Conservation (phyloP, 1,140 invertebrate genomes). For the Trichonephila clavata region DNA sequence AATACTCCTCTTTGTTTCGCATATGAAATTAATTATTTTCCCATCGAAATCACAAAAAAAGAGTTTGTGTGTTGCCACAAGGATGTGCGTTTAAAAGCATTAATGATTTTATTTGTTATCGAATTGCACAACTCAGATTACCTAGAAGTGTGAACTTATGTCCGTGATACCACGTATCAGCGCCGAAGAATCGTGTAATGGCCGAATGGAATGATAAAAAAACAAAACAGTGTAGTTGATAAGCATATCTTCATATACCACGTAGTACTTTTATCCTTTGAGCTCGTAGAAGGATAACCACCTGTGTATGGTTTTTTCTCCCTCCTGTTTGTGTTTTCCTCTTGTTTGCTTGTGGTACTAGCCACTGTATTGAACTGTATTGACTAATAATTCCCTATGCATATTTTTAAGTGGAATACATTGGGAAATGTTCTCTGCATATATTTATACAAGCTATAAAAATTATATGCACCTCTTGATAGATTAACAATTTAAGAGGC, state of each 20-base stretch:
- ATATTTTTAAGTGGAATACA: no score
- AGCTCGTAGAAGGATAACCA: neutral
- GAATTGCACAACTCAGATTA: neutral
- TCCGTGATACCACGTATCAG: neutral
- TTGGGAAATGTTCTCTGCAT: no score
- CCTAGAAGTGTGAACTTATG: neutral
- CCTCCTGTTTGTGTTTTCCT: neutral
- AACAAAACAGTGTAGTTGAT: slow-evolving; percentile 2
- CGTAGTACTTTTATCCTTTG: neutral
- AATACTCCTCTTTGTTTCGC: neutral
- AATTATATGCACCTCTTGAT: no score
- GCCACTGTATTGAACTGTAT: neutral
- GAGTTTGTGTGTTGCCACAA: neutral
- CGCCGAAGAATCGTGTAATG: neutral
- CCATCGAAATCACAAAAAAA: neutral
- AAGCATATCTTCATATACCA: slow-evolving; percentile 6
- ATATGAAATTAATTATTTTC: neutral
- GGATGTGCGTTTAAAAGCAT: neutral
- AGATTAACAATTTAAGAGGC: no score
- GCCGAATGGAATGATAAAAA: neutral
- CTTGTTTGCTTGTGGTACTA: no score
- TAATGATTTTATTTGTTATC: slow-evolving; percentile 8
- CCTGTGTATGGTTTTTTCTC: neutral
- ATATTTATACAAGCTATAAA: no score
- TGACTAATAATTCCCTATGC: neutral